Evolutionary conservation across 2,888 invertebrate species (phyloP), one percentile per base, ranked within the genome.

Genomic region (Asteroscopus sphinx): DNA sequence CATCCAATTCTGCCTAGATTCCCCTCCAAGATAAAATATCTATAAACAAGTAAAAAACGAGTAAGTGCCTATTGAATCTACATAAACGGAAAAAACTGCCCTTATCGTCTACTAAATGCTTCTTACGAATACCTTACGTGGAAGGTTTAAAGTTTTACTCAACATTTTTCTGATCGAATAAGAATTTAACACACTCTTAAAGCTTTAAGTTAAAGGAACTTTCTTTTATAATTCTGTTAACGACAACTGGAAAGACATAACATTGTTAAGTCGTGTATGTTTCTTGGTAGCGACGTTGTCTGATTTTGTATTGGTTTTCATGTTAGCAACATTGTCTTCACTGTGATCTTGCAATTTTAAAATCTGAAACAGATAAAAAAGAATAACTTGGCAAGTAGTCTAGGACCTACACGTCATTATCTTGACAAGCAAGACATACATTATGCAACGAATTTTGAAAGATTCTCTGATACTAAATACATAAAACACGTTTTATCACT

Each of bases 161-260:
- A 71, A 65, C 47, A 62, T 72, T 74, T 73, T 72, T 73, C 61
- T 70, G 71, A 73, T 73, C 70, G 59, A 62, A 73, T 54, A 56
- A 12, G 11, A 62, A 74, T 61, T 35, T 16, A 17, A 0, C 8
- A 7, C 16, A 53, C 15, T 51, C 42, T 35, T 40, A 11, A 7
- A 17, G 40, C 40, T 13, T 42, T 28, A 37, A 42, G 28, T 44
- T 30, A 54, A 37, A 35, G 35, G 2, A 21, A 3, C 11, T 42
- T 25, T 44, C 39, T 47, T 15, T 65, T 47, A 1, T n/a, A 33
- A 13, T 30, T n/a, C 21, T 30, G 37, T 42, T 32, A 25, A 25
- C 9, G 33, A 42, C 8, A 13, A 1, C 4, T 26, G 0, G 1
- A 11, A 35, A 35, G 11, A 7, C n/a, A 12, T 7, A 32, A 15